Base-by-base conservation (phyloP, 2,797 vertebrate species). In the Nyctalus aviator region DNA sequence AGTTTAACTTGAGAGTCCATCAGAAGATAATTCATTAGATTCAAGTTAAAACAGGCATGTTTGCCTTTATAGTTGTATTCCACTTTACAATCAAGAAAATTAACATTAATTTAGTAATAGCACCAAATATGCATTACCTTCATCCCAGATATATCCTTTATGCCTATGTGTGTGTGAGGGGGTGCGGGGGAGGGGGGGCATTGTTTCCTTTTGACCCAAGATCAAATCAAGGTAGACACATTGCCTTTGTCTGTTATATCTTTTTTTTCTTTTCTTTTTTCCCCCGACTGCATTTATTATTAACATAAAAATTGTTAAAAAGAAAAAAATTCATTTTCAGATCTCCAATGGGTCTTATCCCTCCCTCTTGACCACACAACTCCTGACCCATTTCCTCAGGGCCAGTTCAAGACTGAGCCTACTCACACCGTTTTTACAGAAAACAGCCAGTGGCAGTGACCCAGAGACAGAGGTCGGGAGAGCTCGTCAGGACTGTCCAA, bases 361-460 rank as follows among this genome's bases (percentile, higher is more conserved):
- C 62, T 66, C 62, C 62, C 15, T n/a, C 62, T 66, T 66, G 78
- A 86, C 83, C 81, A 64, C 30, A 88, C 62, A 92, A 69, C 46
- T 85, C 77, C 94, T 91, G 87, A 88, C 69, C 89, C 84, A 89
- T 21, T 89, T 94, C 77, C 59, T 71, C 64, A 72, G 89, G 95
- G 78, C 30, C 78, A 78, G 87, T 76, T 94, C 78, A 91, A 69
- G 89, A 95, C 91, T 21, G 68, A 93, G 66, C 82, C 78, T 68
- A 48, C 69, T 78, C 87, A 96, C 93, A 81, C 32, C 0, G 89
- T 96, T 97, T 97, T 97, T 95, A 96, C 89, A 96, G 96, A 97
- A 97, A 96, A 97, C 96, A 89, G 82, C 81, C 73, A 96, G 87
- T 55, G 30, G 23, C 10, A 59, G 23, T 27, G 57, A 59, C 23